Base-by-base conservation (phyloP, 2,888 invertebrate genomes). In the Baronia brevicornis region DNA sequence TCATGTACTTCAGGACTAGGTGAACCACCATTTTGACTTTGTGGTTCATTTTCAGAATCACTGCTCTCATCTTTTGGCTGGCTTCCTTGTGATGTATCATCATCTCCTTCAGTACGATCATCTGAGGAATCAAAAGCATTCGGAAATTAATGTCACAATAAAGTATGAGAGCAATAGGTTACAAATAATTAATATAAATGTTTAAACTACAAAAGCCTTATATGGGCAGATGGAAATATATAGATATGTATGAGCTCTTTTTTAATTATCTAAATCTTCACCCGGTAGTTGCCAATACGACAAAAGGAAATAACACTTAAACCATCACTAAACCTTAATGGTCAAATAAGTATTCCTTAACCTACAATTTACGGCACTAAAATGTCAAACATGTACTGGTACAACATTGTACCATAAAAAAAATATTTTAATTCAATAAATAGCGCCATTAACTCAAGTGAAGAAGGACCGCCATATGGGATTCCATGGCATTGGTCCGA, bases 381-480 rank as follows among this genome's bases (percentile, higher is more conserved):
- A 36, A 20, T 24, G 22, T 22, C 29, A 39, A 32, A 38, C 30
- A 29, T 35, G 18, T 17, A 36, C 24, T 29, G 33, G 37, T 44
- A 27, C 31, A 14, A 33, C 28, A 30, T 32, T 33, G 21, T 32
- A 26, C 40, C 39, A 31, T 25, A 41, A 27, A 37, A 34, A 35
- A 31, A 45, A 48, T 41, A 41, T 41, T 58, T 51, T 54, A 47
- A 57, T 68, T 59, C 57, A 60, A 47, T 56, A 57, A 57, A 64
- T 71, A 77, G 75, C 80, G 79, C 79, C 80, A 75, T 69, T 72
- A 68, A 60, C 79, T 82, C 80, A 80, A 82, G 80, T 82, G 79
- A 78, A 77, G 73, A 66, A 68, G 75, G 79, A 82, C 82, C 82
- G 82, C 82, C 82, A 82, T 82, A 82, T 82, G 82, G 82, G 80